A percentile compares a stretch with the other conserved stretches of the same genome.
These are phyloP conservation scores for Fulica atra DNA, from an alignment of 2,113 vertebrate species.

Conservation along the genomic window DNA sequence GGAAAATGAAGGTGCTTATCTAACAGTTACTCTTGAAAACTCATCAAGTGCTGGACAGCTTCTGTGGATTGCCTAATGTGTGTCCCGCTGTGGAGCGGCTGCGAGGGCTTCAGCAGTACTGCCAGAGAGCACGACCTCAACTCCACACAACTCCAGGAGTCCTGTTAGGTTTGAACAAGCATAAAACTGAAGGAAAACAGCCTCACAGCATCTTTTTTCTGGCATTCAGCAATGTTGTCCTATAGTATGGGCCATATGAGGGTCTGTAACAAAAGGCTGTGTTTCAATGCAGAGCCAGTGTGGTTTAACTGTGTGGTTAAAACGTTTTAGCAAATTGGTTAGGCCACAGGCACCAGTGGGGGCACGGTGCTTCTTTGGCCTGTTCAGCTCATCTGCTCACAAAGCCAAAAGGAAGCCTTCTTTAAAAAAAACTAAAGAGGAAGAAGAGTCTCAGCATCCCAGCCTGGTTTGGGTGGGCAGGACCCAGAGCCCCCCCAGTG, in stretches of 20 bases:
- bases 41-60: not conserved
- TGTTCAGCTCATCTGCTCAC: not conserved
- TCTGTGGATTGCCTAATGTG: not conserved
- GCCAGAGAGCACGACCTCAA: not conserved
- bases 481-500: too few species aligned
- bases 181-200: not conserved
- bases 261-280: not conserved
- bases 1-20: not conserved
- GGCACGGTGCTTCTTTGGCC: too few species aligned
- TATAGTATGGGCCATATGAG: fast-evolving
- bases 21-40: not conserved
- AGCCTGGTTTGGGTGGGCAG: too few species aligned
- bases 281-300: not conserved
- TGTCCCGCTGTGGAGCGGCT: not conserved
- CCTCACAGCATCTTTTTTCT: not conserved
- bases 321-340: not conserved
- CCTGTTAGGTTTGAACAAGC: not conserved
- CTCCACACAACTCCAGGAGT: not conserved
- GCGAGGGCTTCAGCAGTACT: not conserved
- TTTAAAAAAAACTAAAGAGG: not conserved
- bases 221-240: not conserved
- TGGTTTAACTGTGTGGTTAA: too few species aligned
- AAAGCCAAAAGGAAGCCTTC: not conserved
- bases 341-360: not conserved
- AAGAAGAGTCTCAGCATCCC: too few species aligned